Evolutionary conservation across 2,113 vertebrate genomes (phyloP).

Genomic region (Calidris pugnax): DNA sequence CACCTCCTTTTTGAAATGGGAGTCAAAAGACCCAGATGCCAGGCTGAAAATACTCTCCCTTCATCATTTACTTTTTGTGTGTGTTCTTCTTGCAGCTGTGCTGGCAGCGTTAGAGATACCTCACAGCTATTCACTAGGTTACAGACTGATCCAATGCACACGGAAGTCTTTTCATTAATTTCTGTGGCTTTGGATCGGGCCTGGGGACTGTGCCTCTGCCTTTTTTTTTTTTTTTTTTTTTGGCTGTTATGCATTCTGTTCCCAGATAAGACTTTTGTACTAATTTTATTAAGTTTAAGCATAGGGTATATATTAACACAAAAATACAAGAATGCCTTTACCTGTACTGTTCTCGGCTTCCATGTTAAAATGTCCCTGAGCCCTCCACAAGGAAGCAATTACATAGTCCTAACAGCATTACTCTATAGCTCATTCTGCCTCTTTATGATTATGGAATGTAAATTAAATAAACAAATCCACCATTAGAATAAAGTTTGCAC

Average conservation of each 20-base stretch:
- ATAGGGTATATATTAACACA: neutral
- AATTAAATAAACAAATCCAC: neutral
- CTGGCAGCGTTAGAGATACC: constrained; percentile 31
- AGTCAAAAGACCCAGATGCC: constrained; percentile 50
- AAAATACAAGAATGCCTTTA: neutral
- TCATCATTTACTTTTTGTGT: constrained; percentile 31
- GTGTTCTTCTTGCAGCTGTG: constrained; percentile 52
- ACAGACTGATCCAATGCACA: neutral
- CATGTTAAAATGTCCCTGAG: neutral
- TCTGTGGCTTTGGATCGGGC: neutral
- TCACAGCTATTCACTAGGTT: constrained; percentile 11
- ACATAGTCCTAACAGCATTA: neutral
- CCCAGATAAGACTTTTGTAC: neutral
- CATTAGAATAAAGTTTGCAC: neutral
- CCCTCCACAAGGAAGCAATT: neutral
- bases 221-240: neutral
- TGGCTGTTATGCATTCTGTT: neutral
- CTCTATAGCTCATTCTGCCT: neutral
- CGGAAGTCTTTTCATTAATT: constrained; percentile 37
- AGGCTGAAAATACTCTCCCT: constrained; percentile 41
- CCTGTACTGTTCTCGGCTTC: neutral
- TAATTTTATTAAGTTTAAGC: neutral
- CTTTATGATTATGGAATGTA: neutral
- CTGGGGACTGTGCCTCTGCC: neutral
- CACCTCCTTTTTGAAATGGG: neutral